These are phyloP conservation scores for Coelogynopora nodosa DNA, from an alignment of 2,888 invertebrate species.

Conservation along the genomic window DNA sequence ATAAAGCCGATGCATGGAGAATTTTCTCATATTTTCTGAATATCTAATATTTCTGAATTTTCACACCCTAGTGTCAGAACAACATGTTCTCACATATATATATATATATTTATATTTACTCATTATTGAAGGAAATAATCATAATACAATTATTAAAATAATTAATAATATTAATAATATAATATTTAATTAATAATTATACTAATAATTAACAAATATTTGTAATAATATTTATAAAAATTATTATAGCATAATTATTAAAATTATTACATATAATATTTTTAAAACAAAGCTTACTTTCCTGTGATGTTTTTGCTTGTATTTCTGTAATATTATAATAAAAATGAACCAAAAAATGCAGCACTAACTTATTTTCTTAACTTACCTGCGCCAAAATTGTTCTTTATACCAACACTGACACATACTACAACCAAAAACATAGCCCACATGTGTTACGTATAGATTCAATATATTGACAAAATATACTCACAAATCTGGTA, in stretches of 20 bases:
- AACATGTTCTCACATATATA: background rate
- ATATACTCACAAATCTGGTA: background rate
- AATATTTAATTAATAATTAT: too few species aligned
- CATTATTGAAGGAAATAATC: background rate
- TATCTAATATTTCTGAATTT: background rate
- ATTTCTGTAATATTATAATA: background rate
- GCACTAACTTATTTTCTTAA: background rate
- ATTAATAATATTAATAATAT: too few species aligned
- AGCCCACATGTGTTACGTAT: background rate
- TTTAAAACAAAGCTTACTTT: background rate
- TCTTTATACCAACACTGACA: background rate
- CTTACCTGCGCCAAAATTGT: background rate
- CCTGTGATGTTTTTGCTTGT: background rate
- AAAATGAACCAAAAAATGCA: background rate
- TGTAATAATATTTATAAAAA: too few species aligned
- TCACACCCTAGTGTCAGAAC: background rate
- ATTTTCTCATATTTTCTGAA: too few species aligned
- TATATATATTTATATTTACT: background rate
- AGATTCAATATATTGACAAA: background rate
- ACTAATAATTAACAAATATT: too few species aligned
- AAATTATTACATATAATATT: background rate
- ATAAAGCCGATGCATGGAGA: too few species aligned
- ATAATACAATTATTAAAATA: too few species aligned
- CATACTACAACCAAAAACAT: background rate
- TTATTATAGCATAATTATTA: too few species aligned